Evolutionary conservation across 35 echinoderm and acorn worm species (phyloP), one percentile per base, ranked within the genome.

Genomic region (Heliocidaris tuberculata): DNA sequence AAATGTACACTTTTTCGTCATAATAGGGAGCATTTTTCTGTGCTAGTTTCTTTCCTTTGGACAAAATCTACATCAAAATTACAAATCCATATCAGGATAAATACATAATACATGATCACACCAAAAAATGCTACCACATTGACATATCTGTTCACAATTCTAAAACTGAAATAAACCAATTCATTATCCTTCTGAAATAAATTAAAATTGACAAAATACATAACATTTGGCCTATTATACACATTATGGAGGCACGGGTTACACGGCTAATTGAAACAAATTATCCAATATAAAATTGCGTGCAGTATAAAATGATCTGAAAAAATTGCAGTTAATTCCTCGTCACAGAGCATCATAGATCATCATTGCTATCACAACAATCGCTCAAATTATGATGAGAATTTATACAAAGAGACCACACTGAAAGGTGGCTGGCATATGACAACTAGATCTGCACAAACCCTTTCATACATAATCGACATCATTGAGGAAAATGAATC

Each of bases 21-120:
- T 52, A 93, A 93, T 93, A 93, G 91, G 91, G 91, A 93, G 50
- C 47, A 93, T 50, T 48, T 47, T 89, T 42, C 47, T 50, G 47
- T 42, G 87, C 87, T 89, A 32, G 29, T 32, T 24, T 89, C 87
- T 32, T 89, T 17, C 47, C 12, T 93, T 93, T 93, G 91, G 91
- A 93, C 91, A 93, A 93, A 93, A 93, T 93, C 91, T 93, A 93
- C 91, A 93, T 93, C 91, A 93, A 89, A 78, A 89, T 89, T 89
- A 89, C 87, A 89, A 89, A 89, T 89, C 87, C 87, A 89, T 89
- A 78, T 47, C 4, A 47, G 87, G 87, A 89, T 89, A 89, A 89
- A 89, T 89, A 89, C 87, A 89, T 48, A 89, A 89, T 89, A 89
- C 87, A 89, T 89, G 87, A 89, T 89, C 87, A 89, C 87, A 89